Evolutionary conservation across 1,140 invertebrate genomes (phyloP).

Genomic region (Lepidurus apus): DNA sequence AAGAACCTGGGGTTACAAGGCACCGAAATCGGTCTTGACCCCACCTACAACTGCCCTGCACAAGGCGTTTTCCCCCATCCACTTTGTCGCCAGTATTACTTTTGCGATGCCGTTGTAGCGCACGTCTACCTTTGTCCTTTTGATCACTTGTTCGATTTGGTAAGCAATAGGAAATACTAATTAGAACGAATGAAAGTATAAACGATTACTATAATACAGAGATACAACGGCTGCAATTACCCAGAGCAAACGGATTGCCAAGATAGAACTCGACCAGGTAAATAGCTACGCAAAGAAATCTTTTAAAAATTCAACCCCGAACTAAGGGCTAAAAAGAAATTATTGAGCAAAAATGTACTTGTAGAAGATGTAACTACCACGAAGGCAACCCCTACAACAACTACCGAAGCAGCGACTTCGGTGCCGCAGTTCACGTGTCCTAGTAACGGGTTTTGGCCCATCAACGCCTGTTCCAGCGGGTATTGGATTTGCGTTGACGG

Average conservation of each 20-base stretch:
- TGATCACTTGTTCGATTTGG: not conserved
- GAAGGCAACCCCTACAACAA: not conserved
- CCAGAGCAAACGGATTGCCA: not conserved
- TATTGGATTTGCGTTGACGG: not conserved
- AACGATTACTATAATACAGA: not conserved
- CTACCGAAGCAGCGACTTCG: not conserved
- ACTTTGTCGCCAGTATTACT: not conserved
- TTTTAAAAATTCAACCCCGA: not conserved
- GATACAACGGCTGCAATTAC: constrained; percentile 9
- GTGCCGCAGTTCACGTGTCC: not conserved
- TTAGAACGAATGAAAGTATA: not conserved
- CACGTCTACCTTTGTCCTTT: constrained; percentile 8
- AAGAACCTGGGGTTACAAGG: not conserved
- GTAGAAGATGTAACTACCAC: not conserved
- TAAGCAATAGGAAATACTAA: not conserved
- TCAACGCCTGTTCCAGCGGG: not conserved
- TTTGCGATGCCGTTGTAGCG: not conserved
- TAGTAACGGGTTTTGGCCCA: not conserved
- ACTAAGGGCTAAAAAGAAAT: not conserved
- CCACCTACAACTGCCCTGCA: not conserved
- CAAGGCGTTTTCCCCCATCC: not conserved
- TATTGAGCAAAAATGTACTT: not conserved
- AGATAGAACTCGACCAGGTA: constrained; percentile 1
- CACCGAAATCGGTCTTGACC: not conserved
- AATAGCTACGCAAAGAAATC: not conserved